These are phyloP conservation scores for Rattus norvegicus DNA, from an alignment of 2,113 vertebrate genomes.

Conservation along the genomic window GRCr8 NC_086026.1:107472501-107473000, in stretches of 20 bases:
- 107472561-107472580: slow-evolving; percentile 25
- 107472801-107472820: slow-evolving; percentile 31
- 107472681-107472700: too few species aligned
- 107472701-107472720: neutral
- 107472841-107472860: neutral
- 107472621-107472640: neutral
- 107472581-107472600: neutral
- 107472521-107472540: neutral
- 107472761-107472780: neutral
- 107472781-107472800: neutral
- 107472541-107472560: neutral
- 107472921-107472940: neutral
- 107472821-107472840: neutral
- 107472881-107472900: neutral
- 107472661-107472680: too few species aligned
- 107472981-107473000: neutral
- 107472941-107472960: neutral
- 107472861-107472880: neutral
- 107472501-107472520: neutral
- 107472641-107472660: neutral
- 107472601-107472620: neutral
- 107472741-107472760: neutral
- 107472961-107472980: neutral
- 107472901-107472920: neutral
- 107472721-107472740: neutral